Percentiles rank a stretch among this genome's conserved stretches.
Conservation (phyloP, 2,797 vertebrate species). For the Phrynocephalus guinanensis region DNA sequence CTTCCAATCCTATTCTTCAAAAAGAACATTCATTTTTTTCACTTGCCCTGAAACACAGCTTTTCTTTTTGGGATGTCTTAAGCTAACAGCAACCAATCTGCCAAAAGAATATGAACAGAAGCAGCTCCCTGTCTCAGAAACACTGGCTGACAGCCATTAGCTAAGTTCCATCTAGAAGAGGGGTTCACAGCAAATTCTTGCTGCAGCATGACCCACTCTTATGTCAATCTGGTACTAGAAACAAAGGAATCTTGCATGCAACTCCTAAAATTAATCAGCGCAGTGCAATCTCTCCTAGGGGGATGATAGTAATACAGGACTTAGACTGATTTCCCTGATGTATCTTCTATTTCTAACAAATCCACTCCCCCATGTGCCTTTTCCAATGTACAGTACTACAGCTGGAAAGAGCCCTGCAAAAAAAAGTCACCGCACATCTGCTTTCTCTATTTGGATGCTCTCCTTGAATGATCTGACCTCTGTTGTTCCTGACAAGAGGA, state of each 20-base stretch:
- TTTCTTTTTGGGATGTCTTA: not conserved
- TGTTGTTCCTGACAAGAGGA: constrained; percentile 70
- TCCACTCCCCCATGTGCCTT: not conserved
- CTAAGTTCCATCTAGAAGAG: constrained; percentile 34
- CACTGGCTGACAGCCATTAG: not conserved
- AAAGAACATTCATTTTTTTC: not conserved
- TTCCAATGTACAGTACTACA: constrained; percentile 32
- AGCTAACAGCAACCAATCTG: constrained; percentile 14
- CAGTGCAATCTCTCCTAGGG: constrained; percentile 35
- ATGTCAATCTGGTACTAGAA: constrained; percentile 26
- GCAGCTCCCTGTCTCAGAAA: not conserved
- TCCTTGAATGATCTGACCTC: constrained; percentile 74
- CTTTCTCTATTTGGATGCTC: constrained; percentile 72
- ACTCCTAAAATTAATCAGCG: constrained; percentile 48
- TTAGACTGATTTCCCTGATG: too few species aligned
- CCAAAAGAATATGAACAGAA: not conserved
- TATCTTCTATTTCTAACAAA: constrained; percentile 36
- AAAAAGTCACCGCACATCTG: constrained; percentile 71
- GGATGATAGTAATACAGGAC: not conserved
- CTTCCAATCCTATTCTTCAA: not conserved
- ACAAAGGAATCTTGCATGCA: constrained; percentile 29
- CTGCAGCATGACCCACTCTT: constrained; percentile 43
- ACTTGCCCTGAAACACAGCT: not conserved
- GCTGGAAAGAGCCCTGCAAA: constrained; percentile 42
- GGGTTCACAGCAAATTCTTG: constrained; percentile 41